Base-by-base conservation (phyloP, 2,797 vertebrate species). In the Austrolebias charrua region DNA sequence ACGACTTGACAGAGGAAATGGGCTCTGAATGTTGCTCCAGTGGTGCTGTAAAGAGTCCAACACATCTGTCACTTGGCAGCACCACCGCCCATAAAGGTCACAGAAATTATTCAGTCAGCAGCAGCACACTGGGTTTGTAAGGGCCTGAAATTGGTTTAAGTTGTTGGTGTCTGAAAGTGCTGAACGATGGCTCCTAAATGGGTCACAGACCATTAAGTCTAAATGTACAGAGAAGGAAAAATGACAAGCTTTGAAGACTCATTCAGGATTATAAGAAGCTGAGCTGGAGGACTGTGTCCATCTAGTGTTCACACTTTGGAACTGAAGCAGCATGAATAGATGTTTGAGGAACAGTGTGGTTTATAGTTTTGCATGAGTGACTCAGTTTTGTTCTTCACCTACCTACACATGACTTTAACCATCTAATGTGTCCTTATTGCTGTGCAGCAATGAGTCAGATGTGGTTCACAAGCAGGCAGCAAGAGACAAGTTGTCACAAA, bases 21-120 rank as follows among this genome's bases (percentile, higher is more conserved):
- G 55, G 49, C 58, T 73, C 70, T 77, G 52, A 85, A 74, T 49
- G 60, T 58, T 73, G 69, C 61, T 70, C 85, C 73, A 68, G 76
- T 33, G 48, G 70, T 49, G 62, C 65, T 70, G 63, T 74, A 82
- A 79, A 64, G 76, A 79, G 79, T 86, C 83, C 67, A 74, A 75
- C 76, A 81, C 82, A 87, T 89, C 78, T 71, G 76, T 86, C 87
- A 83, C 88, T 73, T 85, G 74, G 81, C 82, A 80, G 31, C 80
- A 61, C 67, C 80, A 77, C 73, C 71, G 66, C 76, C 73, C 80
- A 69, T 76, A 87, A 90, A 91, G 88, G 87, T 89, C 85, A 87
- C 24, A 69, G 63, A 60, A 74, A 89, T 89, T 71, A 86, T 78
- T 88, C 79, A 81, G 69, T 73, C 72, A 64, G 78, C 73, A 66